phyloP scores from a whole-genome alignment of 2,113 vertebrate species.

The Leucosticte australis region DNA sequence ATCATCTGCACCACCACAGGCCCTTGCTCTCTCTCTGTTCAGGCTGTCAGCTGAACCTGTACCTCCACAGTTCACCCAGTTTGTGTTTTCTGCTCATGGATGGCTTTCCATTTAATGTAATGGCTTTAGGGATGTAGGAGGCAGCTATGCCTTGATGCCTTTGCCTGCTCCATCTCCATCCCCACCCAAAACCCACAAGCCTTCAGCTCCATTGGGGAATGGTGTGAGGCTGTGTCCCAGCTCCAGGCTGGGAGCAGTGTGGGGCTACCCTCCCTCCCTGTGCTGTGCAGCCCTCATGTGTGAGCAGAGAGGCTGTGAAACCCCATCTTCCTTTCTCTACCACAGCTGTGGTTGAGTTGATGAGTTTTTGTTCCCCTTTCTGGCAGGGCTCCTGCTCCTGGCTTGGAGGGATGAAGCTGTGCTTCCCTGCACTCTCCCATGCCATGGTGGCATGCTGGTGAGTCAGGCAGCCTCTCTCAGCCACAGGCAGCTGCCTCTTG shows the following conservation, averaged over 20 bases:
- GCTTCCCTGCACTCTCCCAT: neutral
- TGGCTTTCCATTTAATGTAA: neutral
- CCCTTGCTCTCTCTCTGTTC: neutral
- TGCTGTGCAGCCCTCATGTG: neutral
- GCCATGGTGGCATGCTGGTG: conserved; percentile 4
- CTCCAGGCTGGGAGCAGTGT: neutral
- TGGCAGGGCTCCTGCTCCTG: neutral
- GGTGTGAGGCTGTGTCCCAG: neutral
- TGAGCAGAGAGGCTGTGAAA: conserved; percentile 38
- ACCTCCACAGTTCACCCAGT: neutral
- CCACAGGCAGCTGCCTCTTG: conserved; percentile 48
- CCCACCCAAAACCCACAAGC: neutral
- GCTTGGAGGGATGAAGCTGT: neutral
- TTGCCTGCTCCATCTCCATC: neutral
- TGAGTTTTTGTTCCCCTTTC: conserved; percentile 60
- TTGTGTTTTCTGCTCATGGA: neutral
- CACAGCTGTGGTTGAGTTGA: conserved; percentile 54
- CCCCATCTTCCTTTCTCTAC: conserved; percentile 52
- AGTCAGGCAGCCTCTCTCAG: conserved; percentile 39
- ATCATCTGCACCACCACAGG: neutral
- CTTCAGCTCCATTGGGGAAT: neutral
- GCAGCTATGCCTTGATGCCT: neutral
- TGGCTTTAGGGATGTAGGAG: neutral
- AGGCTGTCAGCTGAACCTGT: neutral
- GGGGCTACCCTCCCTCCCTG: neutral